phyloP scores from a whole-genome alignment of 2,888 invertebrate genomes.

The Meteorus colon region DNA sequence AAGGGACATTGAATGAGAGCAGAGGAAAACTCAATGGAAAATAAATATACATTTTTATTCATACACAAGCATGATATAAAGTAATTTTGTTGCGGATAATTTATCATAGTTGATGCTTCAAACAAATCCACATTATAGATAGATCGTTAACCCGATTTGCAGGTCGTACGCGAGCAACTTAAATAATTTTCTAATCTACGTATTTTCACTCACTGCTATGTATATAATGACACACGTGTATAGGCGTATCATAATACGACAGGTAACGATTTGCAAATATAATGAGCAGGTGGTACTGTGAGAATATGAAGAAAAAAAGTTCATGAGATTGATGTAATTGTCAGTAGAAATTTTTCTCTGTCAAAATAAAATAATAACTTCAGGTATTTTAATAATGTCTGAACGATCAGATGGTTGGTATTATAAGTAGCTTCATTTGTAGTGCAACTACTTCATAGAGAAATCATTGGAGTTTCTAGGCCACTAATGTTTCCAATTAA shows the following conservation, averaged over 20 bases:
- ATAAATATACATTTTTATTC: slow-evolving; percentile 1
- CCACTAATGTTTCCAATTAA: slow-evolving; percentile 19
- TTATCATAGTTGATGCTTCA: slow-evolving; percentile 38
- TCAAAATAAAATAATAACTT: slow-evolving; percentile 10
- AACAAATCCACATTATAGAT: slow-evolving; percentile 25
- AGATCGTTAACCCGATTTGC: slow-evolving; percentile 32
- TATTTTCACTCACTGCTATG: slow-evolving; percentile 25
- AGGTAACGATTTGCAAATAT: slow-evolving; percentile 24
- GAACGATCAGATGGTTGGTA: neutral
- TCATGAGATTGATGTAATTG: slow-evolving; percentile 26
- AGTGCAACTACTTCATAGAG: slow-evolving; percentile 31
- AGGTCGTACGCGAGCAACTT: neutral
- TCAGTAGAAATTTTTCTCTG: slow-evolving; percentile 10
- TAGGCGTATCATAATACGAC: slow-evolving; percentile 11
- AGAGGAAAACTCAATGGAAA: slow-evolving; percentile 34
- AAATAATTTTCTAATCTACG: slow-evolving; percentile 31
- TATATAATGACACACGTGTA: slow-evolving; percentile 31
- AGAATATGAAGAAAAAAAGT: neutral
- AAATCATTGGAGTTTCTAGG: slow-evolving; percentile 46
- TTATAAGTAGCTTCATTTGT: neutral
- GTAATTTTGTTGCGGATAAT: slow-evolving; percentile 31
- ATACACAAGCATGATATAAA: slow-evolving; percentile 17
- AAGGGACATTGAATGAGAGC: slow-evolving; percentile 37
- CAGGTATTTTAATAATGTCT: slow-evolving; percentile 6
- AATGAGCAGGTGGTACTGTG: slow-evolving; percentile 5